A percentile compares a stretch with the other conserved stretches of the same genome.
These are phyloP conservation scores for Hanleya hanleyi DNA, from an alignment of 2,888 invertebrate genomes.

Conservation along the genomic window DNA sequence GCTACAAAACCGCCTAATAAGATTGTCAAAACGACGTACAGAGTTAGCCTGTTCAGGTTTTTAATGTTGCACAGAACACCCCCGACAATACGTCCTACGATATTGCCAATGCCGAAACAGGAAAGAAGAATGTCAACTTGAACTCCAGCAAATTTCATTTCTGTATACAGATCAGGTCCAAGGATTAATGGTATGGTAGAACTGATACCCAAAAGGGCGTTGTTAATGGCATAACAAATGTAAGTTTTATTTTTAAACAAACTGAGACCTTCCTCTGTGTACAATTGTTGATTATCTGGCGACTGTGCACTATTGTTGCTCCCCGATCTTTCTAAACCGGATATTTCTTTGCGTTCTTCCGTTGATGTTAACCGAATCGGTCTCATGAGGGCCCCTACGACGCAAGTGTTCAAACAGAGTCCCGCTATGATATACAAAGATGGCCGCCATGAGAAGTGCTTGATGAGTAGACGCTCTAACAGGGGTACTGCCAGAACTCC, in stretches of 20 bases:
- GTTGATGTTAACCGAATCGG: too few species aligned
- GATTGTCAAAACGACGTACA: not conserved
- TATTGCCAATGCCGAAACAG: not conserved
- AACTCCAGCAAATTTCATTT: not conserved
- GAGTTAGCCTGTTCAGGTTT: not conserved
- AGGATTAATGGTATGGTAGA: not conserved
- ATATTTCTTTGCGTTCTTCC: too few species aligned
- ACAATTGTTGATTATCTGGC: too few species aligned
- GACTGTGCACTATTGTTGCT: too few species aligned
- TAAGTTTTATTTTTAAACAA: not conserved
- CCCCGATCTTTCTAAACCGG: too few species aligned
- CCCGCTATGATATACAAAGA: not conserved
- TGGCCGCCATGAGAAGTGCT: not conserved
- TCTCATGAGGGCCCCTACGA: not conserved
- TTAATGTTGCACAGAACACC: not conserved
- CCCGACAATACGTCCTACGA: not conserved
- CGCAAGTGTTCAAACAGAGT: not conserved
- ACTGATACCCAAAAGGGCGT: not conserved
- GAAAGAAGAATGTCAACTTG: not conserved
- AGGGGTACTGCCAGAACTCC: not conserved
- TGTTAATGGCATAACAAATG: conserved; percentile 2
- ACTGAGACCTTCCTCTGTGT: not conserved
- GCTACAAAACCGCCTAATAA: not conserved
- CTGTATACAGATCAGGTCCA: not conserved
- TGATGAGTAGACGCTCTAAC: not conserved